Conservation (phyloP, 1,140 invertebrate genomes). For the Drosophila littoralis region DNA sequence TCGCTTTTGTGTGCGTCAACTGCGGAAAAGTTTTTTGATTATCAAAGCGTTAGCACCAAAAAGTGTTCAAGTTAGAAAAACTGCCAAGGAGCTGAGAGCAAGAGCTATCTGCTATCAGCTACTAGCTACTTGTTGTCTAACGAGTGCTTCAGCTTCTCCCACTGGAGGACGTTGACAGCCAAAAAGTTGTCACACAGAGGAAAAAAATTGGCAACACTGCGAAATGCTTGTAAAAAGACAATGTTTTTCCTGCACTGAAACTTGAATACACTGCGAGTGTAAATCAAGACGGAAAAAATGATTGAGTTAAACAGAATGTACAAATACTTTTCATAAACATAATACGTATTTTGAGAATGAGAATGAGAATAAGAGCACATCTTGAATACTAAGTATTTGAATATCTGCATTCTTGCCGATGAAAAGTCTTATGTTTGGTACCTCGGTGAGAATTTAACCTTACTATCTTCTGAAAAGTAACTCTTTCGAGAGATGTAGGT, state of each 20-base stretch:
- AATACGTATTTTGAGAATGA: no score
- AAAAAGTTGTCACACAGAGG: constrained; percentile 72
- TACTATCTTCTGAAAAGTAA: not conserved
- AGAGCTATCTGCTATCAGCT: constrained; percentile 29
- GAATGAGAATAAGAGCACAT: no score
- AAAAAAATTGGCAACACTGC: constrained; percentile 74
- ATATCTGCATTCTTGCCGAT: no score
- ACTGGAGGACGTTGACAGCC: constrained; percentile 70
- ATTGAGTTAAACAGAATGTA: no score
- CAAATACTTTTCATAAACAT: no score
- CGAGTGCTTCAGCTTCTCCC: constrained; percentile 56
- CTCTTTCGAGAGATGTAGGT: not conserved
- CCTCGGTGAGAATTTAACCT: no score
- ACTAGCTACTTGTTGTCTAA: constrained; percentile 79
- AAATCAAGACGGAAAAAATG: no score
- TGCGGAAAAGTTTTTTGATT: constrained; percentile 79
- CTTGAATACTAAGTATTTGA: no score
- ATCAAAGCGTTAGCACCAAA: constrained; percentile 80
- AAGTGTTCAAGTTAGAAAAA: constrained; percentile 71
- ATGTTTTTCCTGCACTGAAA: constrained; percentile 13
- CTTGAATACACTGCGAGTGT: constrained; percentile 41
- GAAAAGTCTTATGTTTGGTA: no score
- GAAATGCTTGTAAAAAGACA: constrained; percentile 54
- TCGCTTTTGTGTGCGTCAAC: constrained; percentile 72
- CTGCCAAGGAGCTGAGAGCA: constrained; percentile 39